Evolutionary conservation across 1,140 invertebrate genomes (phyloP), one percentile per base, ranked within the genome.

Genomic region (Pissodes strobi): DNA sequence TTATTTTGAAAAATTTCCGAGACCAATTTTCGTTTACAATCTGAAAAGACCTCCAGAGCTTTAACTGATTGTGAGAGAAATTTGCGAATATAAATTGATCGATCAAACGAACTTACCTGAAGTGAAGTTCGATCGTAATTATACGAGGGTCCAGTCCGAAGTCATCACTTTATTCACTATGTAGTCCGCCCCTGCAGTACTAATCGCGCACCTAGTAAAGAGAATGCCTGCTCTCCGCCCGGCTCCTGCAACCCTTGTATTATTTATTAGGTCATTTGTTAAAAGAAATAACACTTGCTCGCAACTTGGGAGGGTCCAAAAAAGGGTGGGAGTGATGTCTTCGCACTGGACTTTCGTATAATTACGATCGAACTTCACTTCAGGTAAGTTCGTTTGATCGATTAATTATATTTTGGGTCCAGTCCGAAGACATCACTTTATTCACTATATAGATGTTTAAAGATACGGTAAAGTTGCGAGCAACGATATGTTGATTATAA

Each of bases 101-200:
- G n/a, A n/a, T n/a, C n/a, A n/a, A n/a, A n/a, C n/a, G n/a, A n/a
- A n/a, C n/a, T n/a, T n/a, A n/a, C n/a, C n/a, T n/a, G n/a, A n/a
- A n/a, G n/a, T n/a, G n/a, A n/a, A n/a, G n/a, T n/a, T n/a, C n/a
- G n/a, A n/a, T n/a, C n/a, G n/a, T n/a, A n/a, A n/a, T n/a, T n/a
- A n/a, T n/a, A n/a, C n/a, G n/a, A 34, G 6, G 30, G 30, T 34
- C 30, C 30, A 41, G 39, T 41, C 39, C 39, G 39, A 41, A 41
- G 39, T 8, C 13, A 41, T 41, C 39, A 41, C 39, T 41, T 41
- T 6, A 41, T 41, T 41, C 15, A 41, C 39, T 41, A 41, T 41
- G 10, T 41, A 41, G 39, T 41, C 39, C 39, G 39, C 39, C 15
- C 39, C 39, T 41, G 39, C 5, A 41, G 39, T 41, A 41, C 15